Evolutionary conservation across 2,113 vertebrate species (phyloP).

Genomic region (Felis chaus): DNA sequence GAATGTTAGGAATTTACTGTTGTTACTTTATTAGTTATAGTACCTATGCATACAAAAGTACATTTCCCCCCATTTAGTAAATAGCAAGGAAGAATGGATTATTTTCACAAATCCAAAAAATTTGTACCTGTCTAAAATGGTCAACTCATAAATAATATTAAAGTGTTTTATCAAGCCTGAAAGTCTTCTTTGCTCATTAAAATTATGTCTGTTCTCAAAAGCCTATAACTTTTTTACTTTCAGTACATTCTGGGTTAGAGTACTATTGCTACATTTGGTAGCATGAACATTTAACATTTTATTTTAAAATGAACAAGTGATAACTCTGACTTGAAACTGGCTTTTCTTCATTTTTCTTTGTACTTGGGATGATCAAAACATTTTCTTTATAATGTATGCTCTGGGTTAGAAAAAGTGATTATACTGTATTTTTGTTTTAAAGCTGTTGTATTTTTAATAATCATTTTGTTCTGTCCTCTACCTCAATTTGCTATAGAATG

Average conservation of each 20-base stretch:
- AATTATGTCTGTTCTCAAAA: neutral
- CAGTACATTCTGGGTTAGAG: neutral
- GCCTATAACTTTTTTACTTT: neutral
- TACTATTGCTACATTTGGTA: slow-evolving; percentile 3
- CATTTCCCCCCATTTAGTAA: neutral
- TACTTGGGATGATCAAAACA: slow-evolving; percentile 49
- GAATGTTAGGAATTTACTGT: slow-evolving; percentile 33
- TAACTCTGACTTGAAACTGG: neutral
- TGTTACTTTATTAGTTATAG: neutral
- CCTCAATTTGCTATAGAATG: slow-evolving; percentile 94
- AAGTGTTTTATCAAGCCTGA: slow-evolving; percentile 35
- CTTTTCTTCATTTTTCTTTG: slow-evolving; percentile 19
- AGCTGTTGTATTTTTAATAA: slow-evolving; percentile 75
- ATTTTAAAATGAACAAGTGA: neutral
- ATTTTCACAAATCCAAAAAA: slow-evolving; percentile 24
- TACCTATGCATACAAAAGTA: neutral
- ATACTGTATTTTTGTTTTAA: slow-evolving; percentile 70
- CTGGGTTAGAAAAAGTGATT: slow-evolving; percentile 57
- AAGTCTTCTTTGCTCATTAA: slow-evolving; percentile 2
- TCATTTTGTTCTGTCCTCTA: slow-evolving; percentile 88
- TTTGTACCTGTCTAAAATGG: neutral
- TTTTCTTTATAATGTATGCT: slow-evolving; percentile 57
- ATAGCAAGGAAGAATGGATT: neutral
- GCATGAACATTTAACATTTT: neutral
- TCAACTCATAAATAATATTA: neutral